Base-by-base conservation (phyloP, 2,113 vertebrate species). In the Gymnorhina tibicen region DNA sequence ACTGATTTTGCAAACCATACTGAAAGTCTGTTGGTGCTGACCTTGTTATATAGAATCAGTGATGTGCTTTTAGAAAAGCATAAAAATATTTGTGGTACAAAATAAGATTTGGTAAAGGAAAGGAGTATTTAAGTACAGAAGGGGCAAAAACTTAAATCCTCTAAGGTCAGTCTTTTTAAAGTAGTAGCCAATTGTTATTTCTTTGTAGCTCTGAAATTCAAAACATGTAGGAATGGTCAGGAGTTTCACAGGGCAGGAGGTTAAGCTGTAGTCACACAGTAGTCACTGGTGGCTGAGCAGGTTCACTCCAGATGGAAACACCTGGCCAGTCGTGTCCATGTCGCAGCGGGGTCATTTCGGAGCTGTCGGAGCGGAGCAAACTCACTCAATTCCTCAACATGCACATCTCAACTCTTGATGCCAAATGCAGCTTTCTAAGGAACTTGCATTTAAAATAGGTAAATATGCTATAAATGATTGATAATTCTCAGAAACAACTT, bases 381-480 rank as follows among this genome's bases (percentile, higher is more conserved):
- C 17, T 74, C 16, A 0, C 3, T 80, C 0, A 0, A 4, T 20
- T 33, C 52, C 47, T 80, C 8, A 1, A 12, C 11, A 3, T 3
- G 27, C 0, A 1, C 20, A 1, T 66, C 42, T 74, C 68, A 21
- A 1, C 58, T 59, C 7, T 3, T 32, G 19, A 20, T 82, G 60
- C 60, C 3, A 2, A 80, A 37, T 24, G 16, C 39, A 53, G 33
- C 70, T 93, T 39, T 59, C 42, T 27, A 41, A 37, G 69, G 69
- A 81, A 26, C 13, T 18, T 44, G 42, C 14, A n/a, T 88, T 73
- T 80, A 18, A 53, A 75, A 59, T 15, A 46, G 47, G 27, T 67
- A 63, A 70, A 46, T 22, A 6, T 7, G 18, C 30, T 55, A 32
- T 23, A 75, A 89, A 16, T 59, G 3, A 35, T 72, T 9, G 21